Base-by-base conservation (phyloP, 2,888 invertebrate species). In the Lutraria lutraria region DNA sequence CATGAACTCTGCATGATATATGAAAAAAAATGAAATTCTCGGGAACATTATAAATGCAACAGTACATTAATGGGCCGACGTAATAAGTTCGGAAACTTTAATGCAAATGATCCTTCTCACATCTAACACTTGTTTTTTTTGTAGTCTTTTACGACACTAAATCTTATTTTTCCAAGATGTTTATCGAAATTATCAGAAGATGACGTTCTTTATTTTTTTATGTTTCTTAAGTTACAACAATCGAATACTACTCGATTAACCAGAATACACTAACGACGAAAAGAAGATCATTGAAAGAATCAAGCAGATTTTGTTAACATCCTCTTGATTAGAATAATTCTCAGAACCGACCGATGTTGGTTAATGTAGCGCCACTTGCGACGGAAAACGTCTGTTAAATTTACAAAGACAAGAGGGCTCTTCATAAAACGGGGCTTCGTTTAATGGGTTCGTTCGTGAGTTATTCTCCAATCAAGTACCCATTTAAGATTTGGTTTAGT, bases 281-380 rank as follows among this genome's bases (percentile, higher is more conserved):
- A 31, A 72, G n/a, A 72, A 63, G 85, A 85, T 85, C 85, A 85
- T 80, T 85, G 80, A 79, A 85, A 80, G 34, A 85, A 79, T 85
- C 34, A 19, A 60, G 43, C 54, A 60, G 85, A 80, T 80, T 80
- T 80, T 19, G 21, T 85, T 56, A 60, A 85, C 10, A 31, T 43
- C 54, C 80, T 56, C 85, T 85, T 85, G 79, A 85, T 25, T 56
- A 54, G 56, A 80, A 54, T 43, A 80, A 25, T 56, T 79, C 21
- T 85, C 80, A 54, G 72, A 54, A 54, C 76, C 84, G 84, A 34
- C 76, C 76, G n/a, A 34, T 43, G n/a, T 8, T n/a, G 56, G 43
- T 80, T 60, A 79, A n/a, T 80, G 52, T 21, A 85, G 60, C 16
- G 19, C 85, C 85, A 72, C 85, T 85, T 34, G 60, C 43, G 34